These are phyloP conservation scores for Halotydeus destructor DNA, from an alignment of 1,140 invertebrate species.

Conservation along the genomic window DNA sequence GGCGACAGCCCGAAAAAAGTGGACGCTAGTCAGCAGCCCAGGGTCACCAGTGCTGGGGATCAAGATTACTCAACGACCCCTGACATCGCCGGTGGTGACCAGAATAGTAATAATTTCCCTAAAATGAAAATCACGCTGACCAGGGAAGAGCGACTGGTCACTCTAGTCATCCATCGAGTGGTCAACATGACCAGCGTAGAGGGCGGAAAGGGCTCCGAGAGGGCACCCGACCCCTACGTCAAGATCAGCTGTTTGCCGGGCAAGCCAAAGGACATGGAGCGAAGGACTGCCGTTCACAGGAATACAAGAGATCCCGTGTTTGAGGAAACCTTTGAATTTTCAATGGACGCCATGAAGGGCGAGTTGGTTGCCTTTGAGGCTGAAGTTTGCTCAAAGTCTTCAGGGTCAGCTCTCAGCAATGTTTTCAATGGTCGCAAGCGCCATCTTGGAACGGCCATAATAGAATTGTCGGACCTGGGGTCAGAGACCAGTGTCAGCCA, in stretches of 20 bases:
- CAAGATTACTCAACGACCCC: not conserved
- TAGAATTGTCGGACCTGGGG: no score
- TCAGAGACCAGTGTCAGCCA: no score
- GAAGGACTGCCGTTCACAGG: slow-evolving; percentile 2
- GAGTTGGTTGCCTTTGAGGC: no score
- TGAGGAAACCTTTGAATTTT: slow-evolving; percentile 13
- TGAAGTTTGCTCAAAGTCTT: no score
- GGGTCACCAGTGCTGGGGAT: not conserved
- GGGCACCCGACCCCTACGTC: slow-evolving; percentile 8
- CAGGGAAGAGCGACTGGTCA: not conserved
- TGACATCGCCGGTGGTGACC: not conserved
- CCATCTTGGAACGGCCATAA: no score
- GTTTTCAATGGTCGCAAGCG: no score
- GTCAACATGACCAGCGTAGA: not conserved
- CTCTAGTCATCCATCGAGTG: not conserved
- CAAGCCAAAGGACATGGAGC: not conserved
- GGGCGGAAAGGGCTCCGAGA: not conserved
- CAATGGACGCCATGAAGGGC: no score
- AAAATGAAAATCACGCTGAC: not conserved
- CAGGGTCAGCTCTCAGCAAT: no score
- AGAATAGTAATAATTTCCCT: slow-evolving; percentile 3
- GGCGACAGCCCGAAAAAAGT: slow-evolving; percentile 11
- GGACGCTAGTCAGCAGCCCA: not conserved
- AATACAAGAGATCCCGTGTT: slow-evolving; percentile 13
- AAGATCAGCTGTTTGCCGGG: slow-evolving; percentile 1